Evolutionary conservation across 2,797 vertebrate species (phyloP).

Genomic region (Microhierax caerulescens): DNA sequence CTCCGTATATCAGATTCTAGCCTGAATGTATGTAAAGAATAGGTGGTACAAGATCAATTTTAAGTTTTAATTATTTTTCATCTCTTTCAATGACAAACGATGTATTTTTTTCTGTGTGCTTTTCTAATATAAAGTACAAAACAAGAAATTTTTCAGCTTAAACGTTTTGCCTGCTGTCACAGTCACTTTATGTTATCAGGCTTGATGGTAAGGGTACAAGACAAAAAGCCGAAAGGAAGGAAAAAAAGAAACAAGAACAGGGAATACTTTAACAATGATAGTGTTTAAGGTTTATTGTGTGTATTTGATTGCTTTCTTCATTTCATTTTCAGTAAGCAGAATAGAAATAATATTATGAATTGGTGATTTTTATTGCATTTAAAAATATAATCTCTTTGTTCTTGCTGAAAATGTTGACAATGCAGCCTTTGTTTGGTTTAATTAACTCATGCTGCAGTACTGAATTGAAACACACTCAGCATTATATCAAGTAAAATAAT

Average conservation of each 20-base stretch:
- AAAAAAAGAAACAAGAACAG: neutral
- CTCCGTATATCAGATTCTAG: conserved; percentile 17
- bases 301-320: conserved; percentile 30
- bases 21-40: conserved; percentile 35
- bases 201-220: conserved; percentile 18
- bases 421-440: conserved; percentile 30
- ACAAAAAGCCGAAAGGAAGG: neutral
- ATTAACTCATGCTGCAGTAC: conserved; percentile 27
- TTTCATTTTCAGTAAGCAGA: conserved; percentile 36
- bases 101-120: conserved; percentile 16
- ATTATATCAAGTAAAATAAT: conserved; percentile 4
- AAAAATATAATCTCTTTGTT: conserved; percentile 41
- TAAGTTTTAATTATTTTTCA: conserved; percentile 76
- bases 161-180: conserved; percentile 46
- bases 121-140: conserved; percentile 67
- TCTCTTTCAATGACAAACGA: conserved; percentile 32
- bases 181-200: conserved; percentile 62
- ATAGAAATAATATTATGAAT: conserved; percentile 14
- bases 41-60: conserved; percentile 49
- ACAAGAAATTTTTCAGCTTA: conserved; percentile 36
- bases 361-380: conserved; percentile 38
- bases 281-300: conserved; percentile 14
- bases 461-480: neutral
- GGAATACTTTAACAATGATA: conserved; percentile 26
- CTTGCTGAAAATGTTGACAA: conserved; percentile 43